Percentiles rank a stretch among this genome's conserved stretches.
phyloP scores from a whole-genome alignment of 2,888 invertebrate species.

The Crocallis elinguaria region DNA sequence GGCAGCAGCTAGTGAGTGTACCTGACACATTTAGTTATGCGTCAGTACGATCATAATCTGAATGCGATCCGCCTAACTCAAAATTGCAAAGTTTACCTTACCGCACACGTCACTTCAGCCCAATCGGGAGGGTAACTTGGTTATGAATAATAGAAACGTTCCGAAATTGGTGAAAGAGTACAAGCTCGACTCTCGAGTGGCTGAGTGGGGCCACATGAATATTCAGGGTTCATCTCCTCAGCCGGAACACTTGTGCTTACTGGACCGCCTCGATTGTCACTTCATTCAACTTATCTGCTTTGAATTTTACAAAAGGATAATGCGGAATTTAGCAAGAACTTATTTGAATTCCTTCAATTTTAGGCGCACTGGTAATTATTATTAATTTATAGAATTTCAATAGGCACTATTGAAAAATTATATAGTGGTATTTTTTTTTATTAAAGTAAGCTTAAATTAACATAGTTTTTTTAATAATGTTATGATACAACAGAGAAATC shows the following conservation, averaged over 20 bases:
- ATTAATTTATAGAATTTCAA: no score
- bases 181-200: slow-evolving; percentile 45
- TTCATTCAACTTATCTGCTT: slow-evolving; percentile 40
- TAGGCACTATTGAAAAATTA: no score
- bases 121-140: slow-evolving; percentile 24
- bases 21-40: no score
- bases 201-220: slow-evolving; percentile 63
- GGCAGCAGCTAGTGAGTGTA: no score
- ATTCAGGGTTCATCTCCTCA: slow-evolving; percentile 55
- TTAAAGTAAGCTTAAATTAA: no score
- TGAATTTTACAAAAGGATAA: slow-evolving; percentile 35
- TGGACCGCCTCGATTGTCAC: slow-evolving; percentile 49
- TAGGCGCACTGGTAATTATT: no score
- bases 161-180: slow-evolving; percentile 51
- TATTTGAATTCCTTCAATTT: no score
- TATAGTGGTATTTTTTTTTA: no score
- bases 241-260: slow-evolving; percentile 46
- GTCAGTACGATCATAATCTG: no score
- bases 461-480: no score
- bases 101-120: background rate
- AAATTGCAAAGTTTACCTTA: slow-evolving; percentile 2
- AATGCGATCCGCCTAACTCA: background rate
- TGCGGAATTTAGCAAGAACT: background rate
- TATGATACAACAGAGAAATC: no score
- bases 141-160: slow-evolving; percentile 55